phyloP scores from a whole-genome alignment of 2,113 vertebrate species.

The Hemiscyllium ocellatum region DNA sequence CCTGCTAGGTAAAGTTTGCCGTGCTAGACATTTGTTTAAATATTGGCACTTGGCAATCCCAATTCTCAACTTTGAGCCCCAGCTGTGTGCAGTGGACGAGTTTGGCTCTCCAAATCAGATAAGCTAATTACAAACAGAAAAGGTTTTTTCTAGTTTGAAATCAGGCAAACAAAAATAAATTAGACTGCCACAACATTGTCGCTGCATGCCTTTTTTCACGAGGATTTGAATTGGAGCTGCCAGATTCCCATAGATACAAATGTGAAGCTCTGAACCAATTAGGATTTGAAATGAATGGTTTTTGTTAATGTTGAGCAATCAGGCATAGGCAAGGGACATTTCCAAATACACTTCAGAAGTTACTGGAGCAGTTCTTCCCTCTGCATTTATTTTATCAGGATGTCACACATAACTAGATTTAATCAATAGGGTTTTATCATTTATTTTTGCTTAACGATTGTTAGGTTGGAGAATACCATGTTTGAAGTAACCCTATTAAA shows the following conservation, averaged over 20 bases:
- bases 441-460: neutral
- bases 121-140: slow-evolving; percentile 27
- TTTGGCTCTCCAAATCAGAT: slow-evolving; percentile 5
- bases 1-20: neutral
- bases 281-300: slow-evolving; percentile 10
- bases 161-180: neutral
- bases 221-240: neutral
- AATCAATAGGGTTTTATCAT: neutral
- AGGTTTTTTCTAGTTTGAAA: slow-evolving; percentile 6
- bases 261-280: neutral
- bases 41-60: neutral
- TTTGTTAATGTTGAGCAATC: neutral
- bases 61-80: neutral
- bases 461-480: neutral
- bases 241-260: neutral
- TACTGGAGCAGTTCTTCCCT: neutral
- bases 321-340: neutral
- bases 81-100: neutral
- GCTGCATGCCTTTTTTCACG: neutral
- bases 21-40: neutral
- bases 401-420: neutral
- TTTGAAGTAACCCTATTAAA: neutral
- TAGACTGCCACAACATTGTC: neutral
- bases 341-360: neutral
- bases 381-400: neutral